A percentile compares a stretch with the other conserved stretches of the same genome.
phyloP scores from a whole-genome alignment of 2,113 vertebrate species.

The Noturus placidus region DNA sequence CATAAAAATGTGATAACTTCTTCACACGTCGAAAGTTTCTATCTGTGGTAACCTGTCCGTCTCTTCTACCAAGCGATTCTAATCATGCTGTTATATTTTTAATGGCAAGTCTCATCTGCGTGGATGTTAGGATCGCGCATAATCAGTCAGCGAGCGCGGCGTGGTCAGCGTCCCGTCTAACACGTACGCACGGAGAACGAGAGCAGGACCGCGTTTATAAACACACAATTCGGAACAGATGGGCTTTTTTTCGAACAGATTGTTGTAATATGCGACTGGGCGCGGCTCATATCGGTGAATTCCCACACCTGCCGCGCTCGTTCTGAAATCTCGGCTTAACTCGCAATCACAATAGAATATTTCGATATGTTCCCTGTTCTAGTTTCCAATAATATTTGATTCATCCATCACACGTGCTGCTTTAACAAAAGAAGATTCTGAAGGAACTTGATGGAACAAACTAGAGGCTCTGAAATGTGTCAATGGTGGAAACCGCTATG shows the following conservation, averaged over 20 bases:
- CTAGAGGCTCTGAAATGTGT: neutral
- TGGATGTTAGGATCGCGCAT: conserved; percentile 6
- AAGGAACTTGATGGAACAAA: conserved; percentile 1
- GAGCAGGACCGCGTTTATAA: conserved; percentile 53
- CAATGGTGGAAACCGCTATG: neutral
- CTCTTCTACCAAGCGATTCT: neutral
- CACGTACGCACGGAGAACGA: neutral
- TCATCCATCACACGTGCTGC: conserved; percentile 46
- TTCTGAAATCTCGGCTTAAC: conserved; percentile 47
- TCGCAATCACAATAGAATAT: conserved; percentile 47
- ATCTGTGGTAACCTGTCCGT: neutral
- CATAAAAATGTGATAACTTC: neutral
- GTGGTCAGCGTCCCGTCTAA: conserved; percentile 4
- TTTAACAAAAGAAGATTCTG: conserved; percentile 24
- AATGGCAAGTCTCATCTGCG: conserved; percentile 11
- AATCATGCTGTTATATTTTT: neutral
- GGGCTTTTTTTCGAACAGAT: conserved; percentile 47
- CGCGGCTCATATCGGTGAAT: conserved; percentile 49
- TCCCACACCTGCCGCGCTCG: conserved; percentile 54
- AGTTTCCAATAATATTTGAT: conserved; percentile 50
- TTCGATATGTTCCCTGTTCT: conserved; percentile 48
- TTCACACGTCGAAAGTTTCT: conserved; percentile 7
- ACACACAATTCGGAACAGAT: conserved; percentile 39
- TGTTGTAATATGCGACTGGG: conserved; percentile 23
- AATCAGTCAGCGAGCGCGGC: neutral